phyloP scores from a whole-genome alignment of 1,140 invertebrate genomes.

The Platyura marginata region DNA sequence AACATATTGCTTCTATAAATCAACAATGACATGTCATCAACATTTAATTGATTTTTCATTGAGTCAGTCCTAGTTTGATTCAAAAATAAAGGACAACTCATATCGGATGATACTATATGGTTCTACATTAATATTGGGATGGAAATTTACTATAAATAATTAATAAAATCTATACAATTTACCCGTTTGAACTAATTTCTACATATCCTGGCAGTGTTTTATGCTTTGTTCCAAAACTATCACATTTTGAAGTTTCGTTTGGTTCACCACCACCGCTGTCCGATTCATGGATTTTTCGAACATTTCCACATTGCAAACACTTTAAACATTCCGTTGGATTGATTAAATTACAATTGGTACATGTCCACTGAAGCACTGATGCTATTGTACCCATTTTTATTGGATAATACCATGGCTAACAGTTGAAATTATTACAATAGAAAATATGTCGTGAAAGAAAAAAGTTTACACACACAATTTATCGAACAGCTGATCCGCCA shows the following conservation, averaged over 20 bases:
- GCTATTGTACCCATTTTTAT: conserved; percentile 63
- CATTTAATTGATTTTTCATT: no score
- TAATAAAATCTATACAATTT: no score
- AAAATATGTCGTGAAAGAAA: background rate
- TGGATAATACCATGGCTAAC: background rate
- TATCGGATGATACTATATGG: no score
- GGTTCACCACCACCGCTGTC: conserved; percentile 2
- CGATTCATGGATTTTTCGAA: conserved; percentile 27
- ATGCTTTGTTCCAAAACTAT: conserved; percentile 23
- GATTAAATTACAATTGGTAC: conserved; percentile 64
- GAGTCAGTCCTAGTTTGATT: no score
- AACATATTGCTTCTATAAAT: no score
- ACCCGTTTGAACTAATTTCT: conserved; percentile 5
- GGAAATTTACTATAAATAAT: no score
- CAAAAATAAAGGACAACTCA: no score
- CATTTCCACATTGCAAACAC: conserved; percentile 59
- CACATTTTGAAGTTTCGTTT: conserved; percentile 10
- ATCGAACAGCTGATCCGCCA: background rate
- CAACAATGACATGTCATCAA: no score
- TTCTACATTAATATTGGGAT: no score
- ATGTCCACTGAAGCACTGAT: conserved; percentile 79
- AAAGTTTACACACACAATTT: background rate
- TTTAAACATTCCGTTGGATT: conserved; percentile 61
- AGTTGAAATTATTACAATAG: background rate
- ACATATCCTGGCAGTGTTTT: conserved; percentile 5